phyloP scores from a whole-genome alignment of 2,797 vertebrate genomes.

The Tamandua tetradactyla region DNA sequence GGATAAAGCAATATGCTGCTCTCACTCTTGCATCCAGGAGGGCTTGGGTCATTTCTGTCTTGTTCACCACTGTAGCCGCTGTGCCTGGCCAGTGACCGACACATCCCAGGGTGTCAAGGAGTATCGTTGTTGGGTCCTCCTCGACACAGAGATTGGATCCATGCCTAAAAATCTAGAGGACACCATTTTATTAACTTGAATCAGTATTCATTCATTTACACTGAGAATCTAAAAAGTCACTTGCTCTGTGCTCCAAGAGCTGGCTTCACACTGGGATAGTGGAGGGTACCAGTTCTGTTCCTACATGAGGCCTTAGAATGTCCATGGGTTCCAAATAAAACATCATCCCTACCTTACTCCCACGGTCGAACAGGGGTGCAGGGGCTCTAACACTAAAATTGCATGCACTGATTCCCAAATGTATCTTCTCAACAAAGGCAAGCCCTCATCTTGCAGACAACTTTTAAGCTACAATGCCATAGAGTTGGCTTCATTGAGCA shows the following conservation, averaged over 20 bases:
- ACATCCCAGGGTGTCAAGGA: background rate
- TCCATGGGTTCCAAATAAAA: background rate
- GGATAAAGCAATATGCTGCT: fast-evolving
- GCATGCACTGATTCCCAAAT: no score
- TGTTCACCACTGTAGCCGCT: background rate
- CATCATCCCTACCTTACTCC: background rate
- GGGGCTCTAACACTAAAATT: background rate
- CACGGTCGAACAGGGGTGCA: background rate
- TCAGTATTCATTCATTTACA: no score
- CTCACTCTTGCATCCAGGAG: background rate
- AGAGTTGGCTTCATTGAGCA: background rate
- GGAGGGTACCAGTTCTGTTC: background rate
- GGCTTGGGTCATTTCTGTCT: background rate
- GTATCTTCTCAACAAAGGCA: background rate
- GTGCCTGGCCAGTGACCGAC: background rate
- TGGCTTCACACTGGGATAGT: background rate
- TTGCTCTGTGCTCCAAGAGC: background rate
- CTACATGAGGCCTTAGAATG: fast-evolving
- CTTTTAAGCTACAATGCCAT: fast-evolving
- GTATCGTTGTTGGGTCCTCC: background rate
- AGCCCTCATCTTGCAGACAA: no score
- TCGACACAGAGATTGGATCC: no score
- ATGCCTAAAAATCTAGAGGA: background rate
- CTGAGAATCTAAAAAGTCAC: background rate
- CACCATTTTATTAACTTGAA: background rate